These are phyloP conservation scores for Halocynthia aurantium DNA, from an alignment of 23 tunicate genomes.

Conservation along the genomic window DNA sequence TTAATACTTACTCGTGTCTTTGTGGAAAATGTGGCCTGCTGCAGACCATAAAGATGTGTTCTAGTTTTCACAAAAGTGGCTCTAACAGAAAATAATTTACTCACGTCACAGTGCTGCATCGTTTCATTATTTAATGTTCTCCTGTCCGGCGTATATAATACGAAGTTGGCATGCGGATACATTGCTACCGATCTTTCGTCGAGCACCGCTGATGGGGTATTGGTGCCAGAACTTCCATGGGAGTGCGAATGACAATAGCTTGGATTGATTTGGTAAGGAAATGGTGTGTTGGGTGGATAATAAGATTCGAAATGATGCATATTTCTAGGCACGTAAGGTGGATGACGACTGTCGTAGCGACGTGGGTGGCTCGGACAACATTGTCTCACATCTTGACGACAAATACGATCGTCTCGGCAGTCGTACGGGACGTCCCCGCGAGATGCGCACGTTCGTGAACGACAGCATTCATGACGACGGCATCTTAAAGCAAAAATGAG, in stretches of 20 bases:
- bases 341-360: not conserved
- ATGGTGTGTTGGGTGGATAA: conserved; percentile 1
- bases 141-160: not conserved
- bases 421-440: conserved; percentile 13
- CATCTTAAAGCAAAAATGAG: no score
- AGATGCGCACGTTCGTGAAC: not conserved
- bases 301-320: not conserved
- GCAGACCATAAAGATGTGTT: no score
- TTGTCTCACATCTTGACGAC: not conserved
- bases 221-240: conserved; percentile 6
- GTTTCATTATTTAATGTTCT: not conserved
- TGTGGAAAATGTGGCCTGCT: no score
- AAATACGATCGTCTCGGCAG: not conserved
- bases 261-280: conserved; percentile 19
- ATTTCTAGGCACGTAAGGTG: no score
- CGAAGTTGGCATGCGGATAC: conserved; percentile 3
- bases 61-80: no score
- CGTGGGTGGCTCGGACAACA: not conserved
- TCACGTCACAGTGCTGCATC: conserved; percentile 25
- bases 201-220: conserved; percentile 10
- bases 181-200: conserved; percentile 7
- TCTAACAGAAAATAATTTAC: not conserved
- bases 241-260: conserved; percentile 25
- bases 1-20: no score
- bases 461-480: no score